Conservation (phyloP, 2,113 vertebrate genomes). For the Malurus alboscapulatus region DNA sequence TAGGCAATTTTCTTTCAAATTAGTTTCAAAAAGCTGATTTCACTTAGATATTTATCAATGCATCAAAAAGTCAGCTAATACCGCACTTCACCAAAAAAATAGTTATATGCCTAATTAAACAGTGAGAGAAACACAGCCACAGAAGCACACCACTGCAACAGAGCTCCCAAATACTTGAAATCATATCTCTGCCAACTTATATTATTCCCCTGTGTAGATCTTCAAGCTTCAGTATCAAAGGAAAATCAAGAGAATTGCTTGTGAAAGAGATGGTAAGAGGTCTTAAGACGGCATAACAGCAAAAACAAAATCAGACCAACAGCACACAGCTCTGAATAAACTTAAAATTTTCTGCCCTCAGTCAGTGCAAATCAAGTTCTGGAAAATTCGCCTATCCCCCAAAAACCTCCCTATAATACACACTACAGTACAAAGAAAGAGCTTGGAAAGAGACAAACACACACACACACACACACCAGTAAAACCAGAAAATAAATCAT, state of each 20-base stretch:
- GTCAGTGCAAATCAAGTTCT: neutral
- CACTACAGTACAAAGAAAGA: neutral
- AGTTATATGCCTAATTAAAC: neutral
- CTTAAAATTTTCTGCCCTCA: neutral
- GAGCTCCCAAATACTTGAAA: neutral
- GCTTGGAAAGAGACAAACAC: neutral
- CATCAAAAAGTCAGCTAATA: neutral
- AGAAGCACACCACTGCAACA: neutral
- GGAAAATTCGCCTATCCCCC: fast-evolving
- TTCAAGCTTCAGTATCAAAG: neutral
- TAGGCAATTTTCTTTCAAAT: neutral
- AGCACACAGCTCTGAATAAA: neutral
- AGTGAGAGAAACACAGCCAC: neutral
- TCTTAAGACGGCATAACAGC: neutral
- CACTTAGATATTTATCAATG: neutral
- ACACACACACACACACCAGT: neutral
- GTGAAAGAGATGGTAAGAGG: neutral
- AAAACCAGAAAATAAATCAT: neutral
- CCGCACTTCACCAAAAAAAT: neutral
- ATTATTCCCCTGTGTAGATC: neutral
- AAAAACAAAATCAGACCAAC: neutral
- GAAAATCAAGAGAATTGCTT: neutral
- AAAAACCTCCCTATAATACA: neutral
- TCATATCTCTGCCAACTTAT: fast-evolving
- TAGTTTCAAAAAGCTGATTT: neutral